A percentile compares a stretch with the other conserved stretches of the same genome.
These are phyloP conservation scores for Huso huso DNA, from an alignment of 2,797 vertebrate species.

Conservation along the genomic window DNA sequence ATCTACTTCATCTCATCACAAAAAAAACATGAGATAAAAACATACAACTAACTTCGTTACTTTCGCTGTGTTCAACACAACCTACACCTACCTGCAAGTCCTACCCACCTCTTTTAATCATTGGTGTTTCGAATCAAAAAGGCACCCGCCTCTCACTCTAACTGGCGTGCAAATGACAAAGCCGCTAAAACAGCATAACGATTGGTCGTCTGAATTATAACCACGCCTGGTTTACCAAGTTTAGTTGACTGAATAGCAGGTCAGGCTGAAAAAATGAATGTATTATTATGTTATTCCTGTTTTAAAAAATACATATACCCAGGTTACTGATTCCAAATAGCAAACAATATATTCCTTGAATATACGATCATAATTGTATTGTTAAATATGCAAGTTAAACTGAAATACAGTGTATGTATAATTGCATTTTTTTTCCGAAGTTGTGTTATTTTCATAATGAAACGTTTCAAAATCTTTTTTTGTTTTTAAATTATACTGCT, in stretches of 20 bases:
- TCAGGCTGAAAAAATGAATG: no score
- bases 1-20: no score
- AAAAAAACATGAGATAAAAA: no score
- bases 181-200: background rate
- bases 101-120: background rate
- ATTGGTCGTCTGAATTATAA: background rate
- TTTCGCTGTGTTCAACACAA: background rate
- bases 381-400: conserved; percentile 3
- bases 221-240: background rate
- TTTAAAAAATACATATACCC: no score
- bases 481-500: background rate
- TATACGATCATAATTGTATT: background rate
- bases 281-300: no score
- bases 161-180: no score
- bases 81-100: background rate
- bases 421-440: background rate
- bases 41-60: no score
- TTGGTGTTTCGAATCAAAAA: background rate
- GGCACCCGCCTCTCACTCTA: background rate
- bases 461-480: no score
- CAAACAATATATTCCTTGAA: no score
- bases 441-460: background rate
- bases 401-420: background rate
- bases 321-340: no score
- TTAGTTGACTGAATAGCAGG: no score